Conservation (phyloP, 2,113 vertebrate species). For the Pelusios castaneus region DNA sequence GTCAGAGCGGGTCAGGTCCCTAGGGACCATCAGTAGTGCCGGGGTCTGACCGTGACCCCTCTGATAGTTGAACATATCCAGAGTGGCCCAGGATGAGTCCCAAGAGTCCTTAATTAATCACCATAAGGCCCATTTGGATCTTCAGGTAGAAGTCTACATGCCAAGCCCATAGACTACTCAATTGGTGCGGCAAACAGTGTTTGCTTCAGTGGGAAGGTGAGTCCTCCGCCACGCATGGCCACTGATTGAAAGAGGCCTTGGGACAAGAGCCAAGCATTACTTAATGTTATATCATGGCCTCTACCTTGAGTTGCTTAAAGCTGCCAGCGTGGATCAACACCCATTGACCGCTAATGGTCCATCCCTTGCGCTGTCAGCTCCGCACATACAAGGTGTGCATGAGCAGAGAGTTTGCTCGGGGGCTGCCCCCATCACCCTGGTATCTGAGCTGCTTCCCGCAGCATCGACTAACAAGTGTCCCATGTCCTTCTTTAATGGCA, state of each 20-base stretch:
- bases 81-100: too few relatives aligned
- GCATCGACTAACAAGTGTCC: too few relatives aligned
- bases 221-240: too few relatives aligned
- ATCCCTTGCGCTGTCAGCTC: background rate
- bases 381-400: fast-evolving
- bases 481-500: background rate
- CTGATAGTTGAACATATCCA: too few relatives aligned
- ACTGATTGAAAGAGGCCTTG: too few relatives aligned
- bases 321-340: background rate
- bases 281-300: background rate
- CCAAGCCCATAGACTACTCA: background rate
- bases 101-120: background rate
- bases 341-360: background rate
- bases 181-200: background rate
- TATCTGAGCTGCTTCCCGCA: background rate
- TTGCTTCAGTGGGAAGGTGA: too few relatives aligned
- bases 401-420: background rate
- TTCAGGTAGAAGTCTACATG: background rate
- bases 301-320: background rate
- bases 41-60: too few relatives aligned
- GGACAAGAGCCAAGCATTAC: too few relatives aligned
- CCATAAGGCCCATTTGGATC: background rate
- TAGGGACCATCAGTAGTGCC: too few relatives aligned
- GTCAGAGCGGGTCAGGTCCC: too few relatives aligned
- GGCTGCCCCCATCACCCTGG: background rate